Percentiles rank a stretch among this genome's conserved stretches.
phyloP scores from a whole-genome alignment of 2,888 invertebrate species.

The Ophion ventricosus region DNA sequence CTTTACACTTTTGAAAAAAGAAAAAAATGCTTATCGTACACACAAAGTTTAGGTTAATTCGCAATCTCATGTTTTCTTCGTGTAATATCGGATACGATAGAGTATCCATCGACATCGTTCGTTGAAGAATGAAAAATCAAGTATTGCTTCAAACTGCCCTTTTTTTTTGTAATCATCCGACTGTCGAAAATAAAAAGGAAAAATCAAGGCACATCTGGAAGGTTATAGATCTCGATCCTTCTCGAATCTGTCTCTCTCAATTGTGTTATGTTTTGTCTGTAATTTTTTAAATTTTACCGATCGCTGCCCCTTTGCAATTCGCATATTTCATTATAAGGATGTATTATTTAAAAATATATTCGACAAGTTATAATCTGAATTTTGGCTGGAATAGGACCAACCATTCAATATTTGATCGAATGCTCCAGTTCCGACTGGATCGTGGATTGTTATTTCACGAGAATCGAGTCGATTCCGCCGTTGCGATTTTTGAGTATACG shows the following conservation, averaged over 20 bases:
- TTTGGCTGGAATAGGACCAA: constrained; percentile 54
- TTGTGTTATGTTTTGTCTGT: background rate
- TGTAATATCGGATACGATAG: background rate
- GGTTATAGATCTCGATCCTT: constrained; percentile 11
- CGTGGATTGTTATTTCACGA: background rate
- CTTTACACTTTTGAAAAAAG: background rate
- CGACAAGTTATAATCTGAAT: constrained; percentile 30
- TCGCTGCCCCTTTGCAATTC: constrained; percentile 4
- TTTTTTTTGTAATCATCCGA: background rate
- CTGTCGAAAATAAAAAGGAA: background rate
- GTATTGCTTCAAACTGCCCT: constrained; percentile 1
- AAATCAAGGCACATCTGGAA: constrained; percentile 26
- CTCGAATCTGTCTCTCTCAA: background rate
- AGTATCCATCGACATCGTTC: background rate
- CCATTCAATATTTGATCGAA: constrained; percentile 38
- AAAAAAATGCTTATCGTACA: background rate
- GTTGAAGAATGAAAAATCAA: background rate
- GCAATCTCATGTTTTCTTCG: background rate
- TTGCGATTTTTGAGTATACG: constrained; percentile 10
- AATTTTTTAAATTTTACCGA: background rate
- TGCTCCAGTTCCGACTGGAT: constrained; percentile 11
- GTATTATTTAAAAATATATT: constrained; percentile 45
- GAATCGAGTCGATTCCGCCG: background rate
- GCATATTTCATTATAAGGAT: constrained; percentile 26
- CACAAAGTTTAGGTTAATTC: background rate